Percentiles rank a stretch among this genome's conserved stretches.
These are phyloP conservation scores for Acanthococcus lagerstroemiae DNA, from an alignment of 2,888 invertebrate genomes.

Conservation along the genomic window DNA sequence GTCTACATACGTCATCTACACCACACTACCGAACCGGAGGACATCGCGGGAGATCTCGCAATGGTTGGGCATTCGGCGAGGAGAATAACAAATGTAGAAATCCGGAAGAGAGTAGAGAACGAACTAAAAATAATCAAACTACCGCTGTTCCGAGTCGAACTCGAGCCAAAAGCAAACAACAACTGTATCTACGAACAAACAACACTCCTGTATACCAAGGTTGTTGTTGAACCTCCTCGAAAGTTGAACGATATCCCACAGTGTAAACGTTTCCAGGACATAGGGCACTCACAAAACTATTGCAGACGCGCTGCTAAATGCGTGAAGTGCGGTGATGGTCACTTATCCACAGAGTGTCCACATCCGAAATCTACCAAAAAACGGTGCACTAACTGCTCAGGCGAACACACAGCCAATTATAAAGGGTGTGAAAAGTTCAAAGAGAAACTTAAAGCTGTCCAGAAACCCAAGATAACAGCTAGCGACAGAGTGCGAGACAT, in stretches of 20 bases:
- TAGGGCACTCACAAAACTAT: constrained; percentile 10
- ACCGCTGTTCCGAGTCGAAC: no score
- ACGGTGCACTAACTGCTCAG: background rate
- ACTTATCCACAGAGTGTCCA: no score
- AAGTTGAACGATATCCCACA: background rate
- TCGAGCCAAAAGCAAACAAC: background rate
- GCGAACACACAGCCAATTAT: constrained; percentile 1
- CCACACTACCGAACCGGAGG: background rate
- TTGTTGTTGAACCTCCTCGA: background rate
- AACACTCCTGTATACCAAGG: background rate
- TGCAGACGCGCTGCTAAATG: background rate
- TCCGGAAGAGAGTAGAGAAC: no score
- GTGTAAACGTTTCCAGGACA: constrained; percentile 1
- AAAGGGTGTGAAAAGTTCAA: constrained; percentile 2
- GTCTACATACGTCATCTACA: no score
- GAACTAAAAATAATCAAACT: no score
- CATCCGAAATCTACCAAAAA: no score
- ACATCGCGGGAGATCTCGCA: background rate
- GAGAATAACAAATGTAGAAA: background rate
- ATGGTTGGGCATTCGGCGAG: background rate
- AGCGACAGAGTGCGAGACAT: background rate
- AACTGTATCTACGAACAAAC: background rate
- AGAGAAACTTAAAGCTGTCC: background rate
- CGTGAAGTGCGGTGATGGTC: background rate
- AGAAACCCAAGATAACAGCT: background rate